Evolutionary conservation across 2,888 invertebrate genomes (phyloP).

Genomic region (Barypeithes pellucidus): DNA sequence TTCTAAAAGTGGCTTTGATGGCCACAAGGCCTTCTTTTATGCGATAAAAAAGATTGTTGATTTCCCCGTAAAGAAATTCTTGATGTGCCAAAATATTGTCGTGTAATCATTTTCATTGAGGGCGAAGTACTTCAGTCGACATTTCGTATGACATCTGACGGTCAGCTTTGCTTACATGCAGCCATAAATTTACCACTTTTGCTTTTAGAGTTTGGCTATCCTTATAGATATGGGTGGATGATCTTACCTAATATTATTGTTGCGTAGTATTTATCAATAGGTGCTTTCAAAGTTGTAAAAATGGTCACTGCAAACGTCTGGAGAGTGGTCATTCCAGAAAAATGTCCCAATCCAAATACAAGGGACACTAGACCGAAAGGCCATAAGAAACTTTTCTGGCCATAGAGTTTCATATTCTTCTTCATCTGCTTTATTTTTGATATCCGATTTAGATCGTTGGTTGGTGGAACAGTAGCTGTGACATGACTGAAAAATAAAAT

Average conservation of each 20-base stretch:
- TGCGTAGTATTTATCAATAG: conserved; percentile 84
- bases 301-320: conserved; percentile 84
- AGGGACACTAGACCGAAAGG: conserved; percentile 80
- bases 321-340: conserved; percentile 83
- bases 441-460: not conserved
- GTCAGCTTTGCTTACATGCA: no score
- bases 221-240: no score
- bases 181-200: no score
- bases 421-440: conserved; percentile 29
- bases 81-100: no score
- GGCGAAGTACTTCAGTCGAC: no score
- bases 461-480: not conserved
- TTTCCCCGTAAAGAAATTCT: no score
- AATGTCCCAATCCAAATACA: conserved; percentile 83
- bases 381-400: conserved; percentile 77
- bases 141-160: no score
- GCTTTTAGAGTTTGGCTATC: no score
- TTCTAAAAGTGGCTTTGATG: no score
- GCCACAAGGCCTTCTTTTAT: no score
- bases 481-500: not conserved
- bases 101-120: no score
- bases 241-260: conserved; percentile 78
- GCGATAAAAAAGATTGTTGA: no score
- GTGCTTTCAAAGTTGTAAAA: conserved; percentile 81
- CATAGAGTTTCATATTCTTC: conserved; percentile 68